phyloP scores from a whole-genome alignment of 2,888 invertebrate genomes.

The Neelides folsomi region DNA sequence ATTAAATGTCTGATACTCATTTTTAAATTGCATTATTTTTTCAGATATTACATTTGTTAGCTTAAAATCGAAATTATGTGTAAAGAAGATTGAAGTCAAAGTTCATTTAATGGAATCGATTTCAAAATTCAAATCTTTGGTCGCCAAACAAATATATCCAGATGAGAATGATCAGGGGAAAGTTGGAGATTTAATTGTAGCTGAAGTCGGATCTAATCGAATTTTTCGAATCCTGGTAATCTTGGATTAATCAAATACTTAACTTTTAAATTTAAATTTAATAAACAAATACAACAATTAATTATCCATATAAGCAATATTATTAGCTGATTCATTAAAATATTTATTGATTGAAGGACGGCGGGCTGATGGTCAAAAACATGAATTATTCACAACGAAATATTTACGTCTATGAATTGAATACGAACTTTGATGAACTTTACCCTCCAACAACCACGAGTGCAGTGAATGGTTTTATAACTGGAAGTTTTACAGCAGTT shows the following conservation, averaged over 20 bases:
- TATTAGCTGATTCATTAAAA: too few species aligned
- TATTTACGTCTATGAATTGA: constrained; percentile 28
- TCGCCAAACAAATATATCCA: constrained; percentile 39
- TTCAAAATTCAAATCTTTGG: constrained; percentile 43
- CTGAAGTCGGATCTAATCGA: constrained; percentile 48
- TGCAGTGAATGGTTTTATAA: too few species aligned
- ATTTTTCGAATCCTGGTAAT: constrained; percentile 47
- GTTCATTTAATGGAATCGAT: constrained; percentile 46
- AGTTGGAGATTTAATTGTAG: constrained; percentile 41
- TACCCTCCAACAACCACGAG: background rate
- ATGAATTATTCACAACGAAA: constrained; percentile 41
- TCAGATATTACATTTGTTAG: constrained; percentile 45
- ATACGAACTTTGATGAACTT: constrained; percentile 26
- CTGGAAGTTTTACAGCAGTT: too few species aligned
- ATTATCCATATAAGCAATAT: too few species aligned
- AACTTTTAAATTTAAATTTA: background rate
- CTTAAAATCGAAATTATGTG: constrained; percentile 38
- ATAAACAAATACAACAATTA: background rate
- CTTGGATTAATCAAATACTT: background rate
- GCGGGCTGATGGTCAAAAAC: constrained; percentile 43
- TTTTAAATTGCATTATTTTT: constrained; percentile 16
- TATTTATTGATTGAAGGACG: constrained; percentile 39
- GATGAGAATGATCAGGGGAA: background rate
- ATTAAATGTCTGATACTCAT: too few species aligned
- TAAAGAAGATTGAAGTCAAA: constrained; percentile 43